These are phyloP conservation scores for Hipposideros larvatus DNA, from an alignment of 2,797 vertebrate species.

Conservation along the genomic window DNA sequence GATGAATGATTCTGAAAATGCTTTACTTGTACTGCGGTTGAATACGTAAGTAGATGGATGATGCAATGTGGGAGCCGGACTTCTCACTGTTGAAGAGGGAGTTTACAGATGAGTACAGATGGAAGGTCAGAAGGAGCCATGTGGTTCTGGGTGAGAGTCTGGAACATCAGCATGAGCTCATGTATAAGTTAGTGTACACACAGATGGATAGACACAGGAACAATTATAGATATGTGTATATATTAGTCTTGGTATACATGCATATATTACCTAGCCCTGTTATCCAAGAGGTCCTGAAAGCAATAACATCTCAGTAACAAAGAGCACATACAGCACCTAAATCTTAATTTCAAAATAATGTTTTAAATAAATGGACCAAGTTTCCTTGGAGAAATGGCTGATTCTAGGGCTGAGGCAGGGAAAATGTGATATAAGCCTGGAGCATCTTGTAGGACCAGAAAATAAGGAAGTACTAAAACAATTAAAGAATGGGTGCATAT, in stretches of 20 bases:
- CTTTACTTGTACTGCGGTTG: neutral
- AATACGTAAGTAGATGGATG: neutral
- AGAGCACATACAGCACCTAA: neutral
- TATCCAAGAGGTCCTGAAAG: neutral
- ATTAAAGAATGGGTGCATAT: neutral
- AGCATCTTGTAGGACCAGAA: neutral
- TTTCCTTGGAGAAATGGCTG: neutral
- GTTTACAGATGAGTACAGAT: conserved; percentile 1
- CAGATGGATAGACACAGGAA: neutral
- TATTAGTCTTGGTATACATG: neutral
- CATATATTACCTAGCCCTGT: neutral
- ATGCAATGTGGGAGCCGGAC: neutral
- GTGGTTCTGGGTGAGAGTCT: neutral
- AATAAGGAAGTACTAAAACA: neutral
- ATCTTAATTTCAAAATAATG: neutral
- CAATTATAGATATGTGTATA: neutral
- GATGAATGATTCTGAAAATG: neutral
- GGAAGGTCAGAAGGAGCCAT: neutral
- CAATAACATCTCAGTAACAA: neutral
- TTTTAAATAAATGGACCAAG: neutral
- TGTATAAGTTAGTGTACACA: neutral
- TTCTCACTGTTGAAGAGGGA: neutral
- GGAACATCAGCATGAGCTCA: neutral
- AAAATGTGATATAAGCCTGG: neutral
- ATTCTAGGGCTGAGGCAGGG: neutral